Conservation (phyloP, 2,888 invertebrate genomes). For the Tanypteryx hageni region DNA sequence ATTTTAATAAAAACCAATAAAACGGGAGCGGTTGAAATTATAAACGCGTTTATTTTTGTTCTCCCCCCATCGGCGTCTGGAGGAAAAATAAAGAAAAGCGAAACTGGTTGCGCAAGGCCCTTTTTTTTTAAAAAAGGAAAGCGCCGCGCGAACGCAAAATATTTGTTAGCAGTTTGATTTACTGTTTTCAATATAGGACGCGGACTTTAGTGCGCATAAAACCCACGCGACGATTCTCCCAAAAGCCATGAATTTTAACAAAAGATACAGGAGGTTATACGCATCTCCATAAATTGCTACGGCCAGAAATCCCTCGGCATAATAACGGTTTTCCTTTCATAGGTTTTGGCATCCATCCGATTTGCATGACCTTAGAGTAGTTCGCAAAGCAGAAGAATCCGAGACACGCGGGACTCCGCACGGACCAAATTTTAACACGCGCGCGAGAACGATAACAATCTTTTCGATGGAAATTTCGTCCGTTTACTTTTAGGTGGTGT, state of each 20-base stretch:
- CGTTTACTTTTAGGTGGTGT: background rate
- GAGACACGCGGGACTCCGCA: background rate
- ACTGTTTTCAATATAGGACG: slow-evolving; percentile 54
- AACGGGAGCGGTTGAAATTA: background rate
- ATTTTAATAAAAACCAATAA: slow-evolving; percentile 40
- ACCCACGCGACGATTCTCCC: slow-evolving; percentile 3
- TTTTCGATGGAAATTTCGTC: background rate
- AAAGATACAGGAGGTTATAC: background rate
- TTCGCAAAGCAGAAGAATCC: background rate
- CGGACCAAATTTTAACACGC: background rate
- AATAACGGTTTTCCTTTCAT: slow-evolving; percentile 24
- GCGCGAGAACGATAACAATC: background rate
- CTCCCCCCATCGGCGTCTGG: background rate
- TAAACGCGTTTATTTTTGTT: background rate
- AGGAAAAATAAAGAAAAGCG: background rate
- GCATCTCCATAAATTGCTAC: slow-evolving; percentile 10
- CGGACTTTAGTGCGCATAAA: slow-evolving; percentile 51
- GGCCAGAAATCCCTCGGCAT: background rate
- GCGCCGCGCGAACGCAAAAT: slow-evolving; percentile 31
- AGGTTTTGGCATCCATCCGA: background rate
- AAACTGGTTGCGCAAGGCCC: background rate
- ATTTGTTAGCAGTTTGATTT: slow-evolving; percentile 45
- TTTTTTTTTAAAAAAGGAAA: background rate
- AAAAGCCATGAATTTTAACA: background rate
- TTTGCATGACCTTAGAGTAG: background rate